Conservation (phyloP, 2,888 invertebrate genomes). For the Synanthedon andrenaeformis region DNA sequence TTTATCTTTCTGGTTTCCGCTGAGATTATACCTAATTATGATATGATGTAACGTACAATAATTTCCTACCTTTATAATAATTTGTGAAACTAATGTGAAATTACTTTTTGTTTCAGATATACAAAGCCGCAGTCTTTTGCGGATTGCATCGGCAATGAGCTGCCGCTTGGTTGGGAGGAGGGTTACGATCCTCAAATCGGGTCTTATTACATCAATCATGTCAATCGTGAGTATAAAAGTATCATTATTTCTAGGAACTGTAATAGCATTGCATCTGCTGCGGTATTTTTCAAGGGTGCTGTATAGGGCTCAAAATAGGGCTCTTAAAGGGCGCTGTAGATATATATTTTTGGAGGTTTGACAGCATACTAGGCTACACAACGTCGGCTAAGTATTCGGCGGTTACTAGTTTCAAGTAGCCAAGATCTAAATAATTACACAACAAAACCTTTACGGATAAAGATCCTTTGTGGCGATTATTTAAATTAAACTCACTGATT, state of each 20-base stretch:
- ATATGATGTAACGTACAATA: too few relatives aligned
- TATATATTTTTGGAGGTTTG: too few relatives aligned
- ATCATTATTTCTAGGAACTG: not conserved
- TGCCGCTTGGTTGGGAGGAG: conserved; percentile 98
- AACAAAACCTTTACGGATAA: too few relatives aligned
- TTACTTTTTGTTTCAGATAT: conserved; percentile 77
- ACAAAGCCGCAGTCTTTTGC: conserved; percentile 98
- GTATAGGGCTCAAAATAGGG: too few relatives aligned
- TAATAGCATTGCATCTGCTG: conserved; percentile 7
- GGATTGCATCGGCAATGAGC: conserved; percentile 97
- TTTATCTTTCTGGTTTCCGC: too few relatives aligned
- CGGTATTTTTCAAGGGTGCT: not conserved
- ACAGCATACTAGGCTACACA: too few relatives aligned
- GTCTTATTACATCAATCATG: conserved; percentile 96
- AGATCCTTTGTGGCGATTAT: too few relatives aligned
- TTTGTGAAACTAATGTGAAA: not conserved
- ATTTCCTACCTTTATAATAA: not conserved
- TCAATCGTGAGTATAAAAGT: conserved; percentile 82
- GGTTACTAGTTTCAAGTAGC: too few relatives aligned
- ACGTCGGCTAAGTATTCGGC: too few relatives aligned
- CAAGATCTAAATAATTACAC: too few relatives aligned
- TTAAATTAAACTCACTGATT: too few relatives aligned
- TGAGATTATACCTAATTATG: too few relatives aligned
- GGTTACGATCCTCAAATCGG: conserved; percentile 94
- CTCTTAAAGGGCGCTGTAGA: not conserved